Conservation (phyloP, 2,797 vertebrate species). For the Valencia hispanica region DNA sequence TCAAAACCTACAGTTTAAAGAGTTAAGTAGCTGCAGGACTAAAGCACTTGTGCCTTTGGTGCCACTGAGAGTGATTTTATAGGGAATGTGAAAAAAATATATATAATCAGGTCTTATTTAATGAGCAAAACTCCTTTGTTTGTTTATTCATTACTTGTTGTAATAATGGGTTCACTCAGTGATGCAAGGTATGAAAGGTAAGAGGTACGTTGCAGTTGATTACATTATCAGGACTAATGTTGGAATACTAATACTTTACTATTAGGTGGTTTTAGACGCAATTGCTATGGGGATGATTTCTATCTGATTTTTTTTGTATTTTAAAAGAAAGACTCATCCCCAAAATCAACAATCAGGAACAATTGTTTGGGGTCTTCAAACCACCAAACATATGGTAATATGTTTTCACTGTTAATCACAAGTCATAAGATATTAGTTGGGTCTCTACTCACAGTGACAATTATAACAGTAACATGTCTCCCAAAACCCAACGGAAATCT, state of each 20-base stretch:
- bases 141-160: constrained; percentile 32
- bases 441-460: background rate
- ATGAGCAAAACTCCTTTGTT: constrained; percentile 22
- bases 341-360: background rate
- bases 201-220: constrained; percentile 4
- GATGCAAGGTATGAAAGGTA: constrained; percentile 3
- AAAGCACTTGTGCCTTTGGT: constrained; percentile 25
- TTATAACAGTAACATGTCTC: background rate
- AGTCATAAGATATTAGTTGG: background rate
- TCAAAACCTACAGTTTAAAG: constrained; percentile 63
- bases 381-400: background rate
- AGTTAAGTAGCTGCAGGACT: constrained; percentile 53
- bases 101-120: constrained; percentile 36
- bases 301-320: background rate
- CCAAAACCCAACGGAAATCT: background rate
- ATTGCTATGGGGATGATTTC: background rate
- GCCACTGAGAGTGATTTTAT: background rate
- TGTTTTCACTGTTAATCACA: background rate
- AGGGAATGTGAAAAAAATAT: constrained; percentile 12
- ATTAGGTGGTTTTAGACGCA: background rate
- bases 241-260: background rate
- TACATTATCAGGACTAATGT: background rate
- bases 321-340: background rate
- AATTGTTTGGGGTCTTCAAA: background rate
- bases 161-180: constrained; percentile 8